Evolutionary conservation across 2,113 vertebrate genomes (phyloP).

Genomic region (Pandion haliaetus): DNA sequence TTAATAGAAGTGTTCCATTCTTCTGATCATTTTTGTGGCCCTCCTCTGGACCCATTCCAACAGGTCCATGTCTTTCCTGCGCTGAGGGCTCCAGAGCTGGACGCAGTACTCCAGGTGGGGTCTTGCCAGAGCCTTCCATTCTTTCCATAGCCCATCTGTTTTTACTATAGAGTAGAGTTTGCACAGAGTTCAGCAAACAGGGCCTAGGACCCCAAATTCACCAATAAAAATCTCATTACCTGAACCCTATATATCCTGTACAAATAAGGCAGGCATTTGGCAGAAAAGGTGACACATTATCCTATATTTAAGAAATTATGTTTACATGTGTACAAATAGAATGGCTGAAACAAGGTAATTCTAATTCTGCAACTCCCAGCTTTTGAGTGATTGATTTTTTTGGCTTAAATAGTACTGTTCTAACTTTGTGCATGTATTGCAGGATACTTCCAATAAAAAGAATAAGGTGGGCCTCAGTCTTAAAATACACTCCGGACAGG

Average conservation of each 20-base stretch:
- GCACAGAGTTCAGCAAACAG: neutral
- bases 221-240: neutral
- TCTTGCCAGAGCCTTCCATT: neutral
- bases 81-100: no score
- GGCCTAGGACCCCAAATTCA: neutral
- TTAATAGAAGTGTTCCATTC: no score
- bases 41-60: no score
- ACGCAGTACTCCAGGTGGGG: rapidly evolving
- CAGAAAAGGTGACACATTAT: neutral
- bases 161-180: neutral
- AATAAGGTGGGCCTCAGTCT: neutral
- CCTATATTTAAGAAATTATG: neutral
- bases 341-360: neutral
- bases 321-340: neutral
- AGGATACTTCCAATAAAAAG: neutral
- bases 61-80: neutral
- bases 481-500: neutral
- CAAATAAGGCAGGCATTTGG: neutral
- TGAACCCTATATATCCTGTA: neutral
- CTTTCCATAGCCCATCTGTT: neutral
- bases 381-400: neutral
- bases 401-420: neutral
- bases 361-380: neutral
- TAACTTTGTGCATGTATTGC: neutral
- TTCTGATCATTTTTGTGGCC: no score